Evolutionary conservation across 2,888 invertebrate genomes (phyloP), one percentile per base, ranked within the genome.

Genomic region (Aspidiotus destructor): DNA sequence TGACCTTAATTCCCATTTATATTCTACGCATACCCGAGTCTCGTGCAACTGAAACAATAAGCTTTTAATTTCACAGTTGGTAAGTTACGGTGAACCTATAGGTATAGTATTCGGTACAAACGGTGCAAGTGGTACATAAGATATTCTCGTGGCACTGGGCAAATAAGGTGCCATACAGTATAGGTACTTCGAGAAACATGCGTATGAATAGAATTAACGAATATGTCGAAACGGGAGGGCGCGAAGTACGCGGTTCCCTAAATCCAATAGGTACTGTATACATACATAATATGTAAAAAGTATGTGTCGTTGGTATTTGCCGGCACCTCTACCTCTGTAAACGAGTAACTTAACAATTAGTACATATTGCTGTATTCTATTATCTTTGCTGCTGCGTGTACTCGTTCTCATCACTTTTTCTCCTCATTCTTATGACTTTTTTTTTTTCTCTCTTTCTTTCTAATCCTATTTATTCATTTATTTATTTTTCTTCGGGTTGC

Each of bases 371-470:
- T 52, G 13, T 52, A 15, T 52, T 13, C 16, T 58, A 16, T 58
- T 58, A 15, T 17, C n/a, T 16, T 13, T 58, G 16, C 13, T 17
- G 16, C 15, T 17, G 1, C 13, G 28, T 13, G 28, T 58, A 58
- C 3, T 10, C 10, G 10, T 1, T 58, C 13, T 58, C 58, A 58
- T 15, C 2, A 16, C 13, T 15, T 15, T 58, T 58, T 58, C 16
- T 58, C 16, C 16, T 13, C 13, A 58, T 58, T 58, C n/a, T 52
- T 52, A 52, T 5, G 15, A n/a, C 53, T 13, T n/a, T 52, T 52
- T 52, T 52, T 52, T n/a, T n/a, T n/a, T n/a, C n/a, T n/a, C n/a
- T n/a, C n/a, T n/a, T 16, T 55, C 15, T 55, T 55, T 60, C 10
- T 11, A 60, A 9, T 8, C 16, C 9, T 62, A 28, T 16, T 17